These are phyloP conservation scores for Melieria omissa DNA, from an alignment of 2,888 invertebrate genomes.

Conservation along the genomic window DNA sequence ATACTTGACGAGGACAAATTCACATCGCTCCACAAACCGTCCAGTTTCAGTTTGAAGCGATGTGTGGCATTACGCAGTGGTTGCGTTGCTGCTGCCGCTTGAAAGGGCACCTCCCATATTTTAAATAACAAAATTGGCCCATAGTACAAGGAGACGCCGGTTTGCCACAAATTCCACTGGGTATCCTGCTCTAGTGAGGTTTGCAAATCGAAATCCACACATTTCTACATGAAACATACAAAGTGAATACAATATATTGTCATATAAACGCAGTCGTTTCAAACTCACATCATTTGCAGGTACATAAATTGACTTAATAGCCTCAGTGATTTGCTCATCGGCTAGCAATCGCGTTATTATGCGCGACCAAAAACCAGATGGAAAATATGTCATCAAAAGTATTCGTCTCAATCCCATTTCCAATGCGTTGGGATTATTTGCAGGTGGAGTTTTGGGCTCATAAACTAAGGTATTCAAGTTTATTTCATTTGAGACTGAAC, in stretches of 20 bases:
- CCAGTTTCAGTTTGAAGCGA: slow-evolving; percentile 80
- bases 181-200: slow-evolving; percentile 66
- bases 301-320: slow-evolving; percentile 78
- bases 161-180: slow-evolving; percentile 95
- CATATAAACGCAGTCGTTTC: background rate
- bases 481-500: slow-evolving; percentile 62
- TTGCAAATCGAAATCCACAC: slow-evolving; percentile 60
- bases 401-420: slow-evolving; percentile 70
- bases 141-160: slow-evolving; percentile 87
- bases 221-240: slow-evolving; percentile 49
- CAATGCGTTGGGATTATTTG: slow-evolving; percentile 37
- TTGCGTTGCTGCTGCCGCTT: slow-evolving; percentile 67
- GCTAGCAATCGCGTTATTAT: slow-evolving; percentile 92
- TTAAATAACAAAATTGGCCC: slow-evolving; percentile 84
- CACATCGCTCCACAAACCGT: slow-evolving; percentile 87
- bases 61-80: slow-evolving; percentile 69
- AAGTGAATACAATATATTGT: slow-evolving; percentile 35
- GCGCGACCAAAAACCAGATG: slow-evolving; percentile 97
- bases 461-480: slow-evolving; percentile 60
- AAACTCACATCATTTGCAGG: slow-evolving; percentile 75
- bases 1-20: slow-evolving; percentile 84
- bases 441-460: slow-evolving; percentile 44
- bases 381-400: slow-evolving; percentile 95
- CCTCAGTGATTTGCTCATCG: slow-evolving; percentile 84
- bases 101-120: slow-evolving; percentile 81